Evolutionary conservation across 2,797 vertebrate species (phyloP).

Genomic region (Nyctalus aviator): DNA sequence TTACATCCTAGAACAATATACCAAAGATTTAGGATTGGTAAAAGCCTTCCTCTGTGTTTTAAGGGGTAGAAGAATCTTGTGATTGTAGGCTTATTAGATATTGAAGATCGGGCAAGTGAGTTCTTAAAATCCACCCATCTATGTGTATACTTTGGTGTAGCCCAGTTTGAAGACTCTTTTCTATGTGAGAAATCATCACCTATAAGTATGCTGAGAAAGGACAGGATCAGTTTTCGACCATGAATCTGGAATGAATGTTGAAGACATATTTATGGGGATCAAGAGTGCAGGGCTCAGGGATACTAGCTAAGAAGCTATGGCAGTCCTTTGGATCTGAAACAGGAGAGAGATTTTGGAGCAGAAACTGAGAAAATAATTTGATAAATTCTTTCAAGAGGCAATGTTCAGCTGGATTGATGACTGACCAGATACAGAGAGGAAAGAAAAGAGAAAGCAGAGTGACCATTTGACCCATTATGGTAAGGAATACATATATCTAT

Average conservation of each 20-base stretch:
- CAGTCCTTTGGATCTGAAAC: not conserved
- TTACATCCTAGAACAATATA: not conserved
- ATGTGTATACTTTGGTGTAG: not conserved
- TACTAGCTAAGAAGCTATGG: not conserved
- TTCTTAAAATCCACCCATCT: not conserved
- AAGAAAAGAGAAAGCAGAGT: not conserved
- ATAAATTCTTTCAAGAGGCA: conserved; percentile 25
- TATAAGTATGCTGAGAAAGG: not conserved
- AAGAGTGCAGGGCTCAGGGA: not conserved
- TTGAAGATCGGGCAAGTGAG: not conserved
- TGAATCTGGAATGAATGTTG: not conserved
- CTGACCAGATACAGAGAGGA: not conserved
- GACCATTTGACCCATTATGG: not conserved
- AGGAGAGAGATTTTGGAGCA: not conserved
- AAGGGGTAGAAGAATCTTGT: not conserved
- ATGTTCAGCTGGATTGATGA: not conserved
- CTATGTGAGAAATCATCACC: not conserved
- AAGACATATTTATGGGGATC: not conserved
- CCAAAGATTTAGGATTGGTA: not conserved
- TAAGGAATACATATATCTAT: conserved; percentile 2
- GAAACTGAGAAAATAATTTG: conserved; percentile 18
- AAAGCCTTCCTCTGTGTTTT: not conserved
- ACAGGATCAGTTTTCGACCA: not conserved
- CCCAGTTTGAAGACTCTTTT: conserved; percentile 9
- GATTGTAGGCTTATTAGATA: not conserved